These are phyloP conservation scores for Taenioides sp. DNA, from an alignment of 2,797 vertebrate genomes.

Conservation along the genomic window DNA sequence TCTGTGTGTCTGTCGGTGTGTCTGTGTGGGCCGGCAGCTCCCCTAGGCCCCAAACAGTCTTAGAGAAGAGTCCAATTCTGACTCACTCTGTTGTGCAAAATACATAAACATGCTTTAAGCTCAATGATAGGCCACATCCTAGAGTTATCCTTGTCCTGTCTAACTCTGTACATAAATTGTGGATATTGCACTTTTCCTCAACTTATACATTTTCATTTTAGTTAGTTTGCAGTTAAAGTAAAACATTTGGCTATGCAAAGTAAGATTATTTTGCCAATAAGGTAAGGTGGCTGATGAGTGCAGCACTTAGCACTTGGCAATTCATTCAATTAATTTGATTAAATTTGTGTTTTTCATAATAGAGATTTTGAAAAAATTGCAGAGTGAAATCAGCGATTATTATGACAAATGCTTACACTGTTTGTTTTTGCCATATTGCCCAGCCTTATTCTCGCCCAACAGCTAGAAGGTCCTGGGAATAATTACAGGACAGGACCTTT, in stretches of 20 bases:
- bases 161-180: neutral
- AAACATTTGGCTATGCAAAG: neutral
- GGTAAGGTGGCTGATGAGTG: neutral
- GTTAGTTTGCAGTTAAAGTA: neutral
- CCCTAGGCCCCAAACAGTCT: slow-evolving; percentile 25
- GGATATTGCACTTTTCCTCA: neutral
- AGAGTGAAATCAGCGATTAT: no score
- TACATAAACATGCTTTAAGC: neutral
- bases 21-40: slow-evolving; percentile 36
- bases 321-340: no score
- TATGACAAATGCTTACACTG: no score
- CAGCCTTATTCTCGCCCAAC: neutral
- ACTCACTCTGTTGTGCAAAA: slow-evolving; percentile 33
- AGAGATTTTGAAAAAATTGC: no score
- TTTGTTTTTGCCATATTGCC: no score
- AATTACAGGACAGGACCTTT: neutral
- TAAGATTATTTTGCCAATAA: neutral
- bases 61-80: slow-evolving; percentile 36
- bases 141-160: neutral
- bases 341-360: no score
- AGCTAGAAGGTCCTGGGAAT: neutral
- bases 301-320: no score
- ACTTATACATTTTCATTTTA: no score
- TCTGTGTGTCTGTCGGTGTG: slow-evolving; percentile 17
- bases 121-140: neutral